These are phyloP conservation scores for Nanorana parkeri DNA, from an alignment of 2,113 vertebrate species.

Conservation along the genomic window DNA sequence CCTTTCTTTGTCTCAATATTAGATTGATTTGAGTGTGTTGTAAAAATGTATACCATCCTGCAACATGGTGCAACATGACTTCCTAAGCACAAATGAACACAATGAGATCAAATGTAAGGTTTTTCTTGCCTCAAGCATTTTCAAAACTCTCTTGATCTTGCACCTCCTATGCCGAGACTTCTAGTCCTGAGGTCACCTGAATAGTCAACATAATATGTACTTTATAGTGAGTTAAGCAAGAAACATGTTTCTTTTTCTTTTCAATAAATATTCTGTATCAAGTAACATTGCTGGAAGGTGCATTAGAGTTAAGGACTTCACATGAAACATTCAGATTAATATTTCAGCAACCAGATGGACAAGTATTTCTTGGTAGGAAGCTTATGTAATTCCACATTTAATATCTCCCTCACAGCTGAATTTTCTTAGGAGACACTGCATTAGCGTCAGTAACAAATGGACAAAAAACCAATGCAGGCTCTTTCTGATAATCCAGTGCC, in stretches of 20 bases:
- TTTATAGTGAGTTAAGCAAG: no score
- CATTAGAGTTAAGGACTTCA: not conserved
- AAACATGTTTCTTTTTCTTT: no score
- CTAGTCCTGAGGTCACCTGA: not conserved
- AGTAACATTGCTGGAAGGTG: not conserved
- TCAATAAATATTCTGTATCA: not conserved
- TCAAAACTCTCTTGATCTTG: no score
- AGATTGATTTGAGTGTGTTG: no score
- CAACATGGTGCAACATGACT: no score
- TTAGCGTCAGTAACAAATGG: slow-evolving; percentile 28
- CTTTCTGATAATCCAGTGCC: slow-evolving; percentile 38
- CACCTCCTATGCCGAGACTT: not conserved
- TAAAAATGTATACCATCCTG: no score
- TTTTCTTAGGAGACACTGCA: slow-evolving; percentile 40
- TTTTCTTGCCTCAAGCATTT: no score
- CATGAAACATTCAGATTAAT: not conserved
- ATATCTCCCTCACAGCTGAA: slow-evolving; percentile 9
- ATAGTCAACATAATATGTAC: no score
- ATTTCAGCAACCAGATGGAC: slow-evolving; percentile 20
- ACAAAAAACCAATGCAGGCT: slow-evolving; percentile 23
- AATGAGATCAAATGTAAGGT: no score
- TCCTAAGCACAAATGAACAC: no score
- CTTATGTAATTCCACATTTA: slow-evolving; percentile 37
- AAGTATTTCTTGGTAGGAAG: slow-evolving; percentile 13
- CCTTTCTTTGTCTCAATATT: no score